Evolutionary conservation across 2,888 invertebrate genomes (phyloP).

Genomic region (Catocala sponsa): DNA sequence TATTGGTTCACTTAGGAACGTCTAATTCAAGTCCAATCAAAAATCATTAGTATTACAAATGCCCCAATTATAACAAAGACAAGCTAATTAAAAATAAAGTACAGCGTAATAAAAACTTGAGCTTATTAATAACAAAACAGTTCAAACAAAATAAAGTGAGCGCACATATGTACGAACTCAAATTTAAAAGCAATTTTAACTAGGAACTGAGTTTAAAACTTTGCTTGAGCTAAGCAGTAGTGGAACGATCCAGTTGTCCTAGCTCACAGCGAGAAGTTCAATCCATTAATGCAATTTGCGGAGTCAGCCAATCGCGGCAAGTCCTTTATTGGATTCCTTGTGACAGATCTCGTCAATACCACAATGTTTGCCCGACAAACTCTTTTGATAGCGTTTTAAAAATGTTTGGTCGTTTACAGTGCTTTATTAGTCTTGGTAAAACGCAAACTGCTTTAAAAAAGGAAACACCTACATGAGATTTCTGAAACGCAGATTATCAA

Average conservation of each 20-base stretch:
- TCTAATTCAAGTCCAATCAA: no score
- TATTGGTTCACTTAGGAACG: no score
- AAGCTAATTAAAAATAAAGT: no score
- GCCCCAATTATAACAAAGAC: no score
- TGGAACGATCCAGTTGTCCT: constrained; percentile 29
- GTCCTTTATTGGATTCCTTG: constrained; percentile 57
- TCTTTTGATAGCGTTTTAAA: constrained; percentile 41
- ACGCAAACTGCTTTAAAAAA: neutral
- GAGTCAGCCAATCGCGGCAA: constrained; percentile 58
- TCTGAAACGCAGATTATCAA: no score
- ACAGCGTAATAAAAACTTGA: no score
- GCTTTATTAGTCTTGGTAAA: neutral
- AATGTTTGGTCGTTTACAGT: constrained; percentile 19
- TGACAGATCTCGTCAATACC: constrained; percentile 48
- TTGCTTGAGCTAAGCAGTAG: constrained; percentile 31
- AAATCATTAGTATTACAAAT: no score
- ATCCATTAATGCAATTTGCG: constrained; percentile 71
- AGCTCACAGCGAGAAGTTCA: constrained; percentile 53
- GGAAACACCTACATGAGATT: neutral
- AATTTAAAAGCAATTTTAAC: constrained; percentile 46
- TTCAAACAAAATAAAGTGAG: constrained; percentile 20
- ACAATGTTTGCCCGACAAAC: constrained; percentile 42
- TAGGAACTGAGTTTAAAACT: constrained; percentile 46
- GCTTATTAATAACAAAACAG: constrained; percentile 2
- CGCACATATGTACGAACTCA: constrained; percentile 31